phyloP scores from a whole-genome alignment of 2,797 vertebrate genomes.

The Lacerta viridis region DNA sequence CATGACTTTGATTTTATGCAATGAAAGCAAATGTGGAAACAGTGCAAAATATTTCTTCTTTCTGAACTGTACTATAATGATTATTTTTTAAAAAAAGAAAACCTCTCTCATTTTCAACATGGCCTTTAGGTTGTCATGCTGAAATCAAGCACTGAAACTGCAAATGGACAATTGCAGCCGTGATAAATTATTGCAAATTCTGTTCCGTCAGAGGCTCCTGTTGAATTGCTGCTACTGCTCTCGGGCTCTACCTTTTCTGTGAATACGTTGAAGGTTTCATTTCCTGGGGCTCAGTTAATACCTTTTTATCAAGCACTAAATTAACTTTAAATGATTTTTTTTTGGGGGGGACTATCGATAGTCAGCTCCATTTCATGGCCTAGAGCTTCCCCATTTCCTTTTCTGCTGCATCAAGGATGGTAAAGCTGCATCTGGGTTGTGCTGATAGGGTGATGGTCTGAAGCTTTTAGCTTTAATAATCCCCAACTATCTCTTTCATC shows the following conservation, averaged over 20 bases:
- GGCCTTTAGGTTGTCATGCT: not conserved
- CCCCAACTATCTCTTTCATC: constrained; percentile 22
- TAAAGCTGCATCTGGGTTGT: constrained; percentile 25
- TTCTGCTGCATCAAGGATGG: constrained; percentile 13
- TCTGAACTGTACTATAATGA: not conserved
- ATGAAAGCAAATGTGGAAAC: not conserved
- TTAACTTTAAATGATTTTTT: constrained; percentile 22
- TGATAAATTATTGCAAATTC: constrained; percentile 21
- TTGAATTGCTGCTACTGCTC: not conserved
- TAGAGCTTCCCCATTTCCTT: not conserved
- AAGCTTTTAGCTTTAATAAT: constrained; percentile 28
- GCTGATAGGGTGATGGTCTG: constrained; percentile 1
- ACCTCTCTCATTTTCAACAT: not conserved
- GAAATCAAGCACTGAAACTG: not conserved
- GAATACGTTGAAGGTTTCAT: constrained; percentile 10
- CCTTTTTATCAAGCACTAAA: constrained; percentile 31
- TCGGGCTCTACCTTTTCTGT: not conserved
- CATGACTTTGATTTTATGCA: not conserved
- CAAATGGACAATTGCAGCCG: not conserved
- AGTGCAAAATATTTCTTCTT: not conserved
- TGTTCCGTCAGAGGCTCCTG: not conserved
- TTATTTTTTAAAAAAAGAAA: not conserved
- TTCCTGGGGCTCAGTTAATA: constrained; percentile 15
- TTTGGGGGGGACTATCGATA: not conserved
- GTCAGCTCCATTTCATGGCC: constrained; percentile 31